Evolutionary conservation across 1,140 invertebrate species (phyloP), one percentile per base, ranked within the genome.

Genomic region (Chlorops oryzae): DNA sequence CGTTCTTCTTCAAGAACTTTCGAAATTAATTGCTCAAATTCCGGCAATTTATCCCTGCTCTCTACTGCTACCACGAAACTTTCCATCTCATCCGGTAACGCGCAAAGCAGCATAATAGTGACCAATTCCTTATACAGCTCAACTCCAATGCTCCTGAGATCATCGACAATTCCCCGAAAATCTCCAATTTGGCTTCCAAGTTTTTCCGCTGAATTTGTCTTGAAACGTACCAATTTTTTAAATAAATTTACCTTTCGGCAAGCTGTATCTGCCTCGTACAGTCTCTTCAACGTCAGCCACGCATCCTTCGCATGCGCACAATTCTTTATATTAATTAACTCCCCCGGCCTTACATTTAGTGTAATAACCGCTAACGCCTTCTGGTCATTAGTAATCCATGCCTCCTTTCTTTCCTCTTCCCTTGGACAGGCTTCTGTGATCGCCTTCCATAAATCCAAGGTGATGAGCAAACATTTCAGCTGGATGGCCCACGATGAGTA

Each of bases 1-100:
- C 25, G 25, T 41, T 47, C 51, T 40, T 47, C 45, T 43, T 52
- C 44, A 22, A 47, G 18, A 37, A 52, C 43, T 46, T 52, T 47
- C 2, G 32, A 15, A 6, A 25, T n/a, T 34, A 52, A 34, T 6
- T 52, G 24, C 20, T 47, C 45, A 13, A 35, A 47, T 35, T 34
- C 35, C 18, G 51, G 51, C 38, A 52, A 41, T 17, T 10, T 22
- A 32, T 52, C 51, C 13, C 51, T 23, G 20, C 44, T 42, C 27
- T 52, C 44, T 4, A 47, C 37, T 13, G 43, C 43, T 13, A 52
- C 43, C 4, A 52, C 51, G 28, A 52, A 52, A 47, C 34, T 47
- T 20, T 52, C 51, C 44, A 42, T 42, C 37, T 52, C 51, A 3
- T 52, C 44, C 2, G 51, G 44, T 18, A 52, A 40, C 28, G 21